Conservation (phyloP, 2,888 invertebrate genomes). For the Penaeus monodon region DNA sequence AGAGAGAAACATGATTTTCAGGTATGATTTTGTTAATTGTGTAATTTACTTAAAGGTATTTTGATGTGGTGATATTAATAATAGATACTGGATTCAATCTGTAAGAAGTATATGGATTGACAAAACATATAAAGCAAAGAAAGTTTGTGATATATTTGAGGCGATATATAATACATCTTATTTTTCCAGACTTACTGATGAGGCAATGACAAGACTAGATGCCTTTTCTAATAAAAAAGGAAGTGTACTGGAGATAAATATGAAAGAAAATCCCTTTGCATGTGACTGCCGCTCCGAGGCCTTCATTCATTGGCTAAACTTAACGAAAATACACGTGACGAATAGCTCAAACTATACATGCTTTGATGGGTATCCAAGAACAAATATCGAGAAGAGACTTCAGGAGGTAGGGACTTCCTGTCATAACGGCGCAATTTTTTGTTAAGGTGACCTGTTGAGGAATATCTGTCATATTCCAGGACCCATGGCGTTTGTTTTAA, state of each 20-base stretch:
- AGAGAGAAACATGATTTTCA: constrained; percentile 77
- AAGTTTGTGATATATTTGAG: too few species aligned
- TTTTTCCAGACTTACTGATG: constrained; percentile 46
- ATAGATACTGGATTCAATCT: too few species aligned
- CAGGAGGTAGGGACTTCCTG: constrained; percentile 30
- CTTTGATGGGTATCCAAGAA: constrained; percentile 46
- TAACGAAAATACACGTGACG: constrained; percentile 69
- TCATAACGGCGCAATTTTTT: too few species aligned
- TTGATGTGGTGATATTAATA: too few species aligned
- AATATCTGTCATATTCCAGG: too few species aligned
- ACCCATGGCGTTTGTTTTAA: too few species aligned
- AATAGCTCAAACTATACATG: constrained; percentile 40
- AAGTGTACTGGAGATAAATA: constrained; percentile 75
- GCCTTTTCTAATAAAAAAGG: constrained; percentile 71
- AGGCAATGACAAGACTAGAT: constrained; percentile 72
- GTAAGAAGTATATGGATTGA: too few species aligned
- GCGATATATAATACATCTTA: too few species aligned
- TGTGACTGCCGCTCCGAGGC: constrained; percentile 76
- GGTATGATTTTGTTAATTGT: constrained; percentile 18
- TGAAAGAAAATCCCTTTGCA: constrained; percentile 78
- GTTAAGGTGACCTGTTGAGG: too few species aligned
- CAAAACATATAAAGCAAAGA: too few species aligned
- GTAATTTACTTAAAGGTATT: too few species aligned
- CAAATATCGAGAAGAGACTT: constrained; percentile 37
- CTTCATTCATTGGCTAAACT: constrained; percentile 77